A percentile compares a stretch with the other conserved stretches of the same genome.
Conservation (phyloP, 2,113 vertebrate species). For the Lagenorhynchus albirostris region DNA sequence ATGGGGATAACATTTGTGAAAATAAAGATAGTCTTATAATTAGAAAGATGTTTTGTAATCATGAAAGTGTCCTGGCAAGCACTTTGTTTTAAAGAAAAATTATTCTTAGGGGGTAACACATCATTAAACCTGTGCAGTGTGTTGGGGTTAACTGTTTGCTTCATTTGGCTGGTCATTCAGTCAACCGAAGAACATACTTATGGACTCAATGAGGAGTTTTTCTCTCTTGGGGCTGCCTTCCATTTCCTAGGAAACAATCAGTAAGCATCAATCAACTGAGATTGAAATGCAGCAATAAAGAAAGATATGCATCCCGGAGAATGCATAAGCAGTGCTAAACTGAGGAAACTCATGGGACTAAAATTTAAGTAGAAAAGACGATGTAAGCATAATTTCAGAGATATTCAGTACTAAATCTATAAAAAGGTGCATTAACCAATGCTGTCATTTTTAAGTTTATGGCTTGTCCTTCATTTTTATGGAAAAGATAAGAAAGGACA, state of each 20-base stretch:
- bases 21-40: background rate
- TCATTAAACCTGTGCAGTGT: background rate
- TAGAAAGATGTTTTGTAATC: background rate
- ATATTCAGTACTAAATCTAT: background rate
- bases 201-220: too few species aligned
- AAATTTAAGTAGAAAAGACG: background rate
- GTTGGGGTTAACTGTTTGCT: background rate
- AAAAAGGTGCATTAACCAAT: background rate
- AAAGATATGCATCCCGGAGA: rapidly evolving
- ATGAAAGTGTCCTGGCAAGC: background rate
- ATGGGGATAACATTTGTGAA: background rate
- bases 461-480: background rate
- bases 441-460: background rate
- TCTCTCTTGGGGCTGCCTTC: background rate
- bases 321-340: background rate
- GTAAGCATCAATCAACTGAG: background rate
- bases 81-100: background rate
- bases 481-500: background rate
- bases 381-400: background rate
- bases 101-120: rapidly evolving
- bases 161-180: background rate
- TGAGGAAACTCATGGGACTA: rapidly evolving
- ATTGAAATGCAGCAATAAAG: background rate
- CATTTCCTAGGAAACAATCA: background rate
- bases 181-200: background rate